These are phyloP conservation scores for Leptodactylus fuscus DNA, from an alignment of 2,113 vertebrate species.

Conservation along the genomic window DNA sequence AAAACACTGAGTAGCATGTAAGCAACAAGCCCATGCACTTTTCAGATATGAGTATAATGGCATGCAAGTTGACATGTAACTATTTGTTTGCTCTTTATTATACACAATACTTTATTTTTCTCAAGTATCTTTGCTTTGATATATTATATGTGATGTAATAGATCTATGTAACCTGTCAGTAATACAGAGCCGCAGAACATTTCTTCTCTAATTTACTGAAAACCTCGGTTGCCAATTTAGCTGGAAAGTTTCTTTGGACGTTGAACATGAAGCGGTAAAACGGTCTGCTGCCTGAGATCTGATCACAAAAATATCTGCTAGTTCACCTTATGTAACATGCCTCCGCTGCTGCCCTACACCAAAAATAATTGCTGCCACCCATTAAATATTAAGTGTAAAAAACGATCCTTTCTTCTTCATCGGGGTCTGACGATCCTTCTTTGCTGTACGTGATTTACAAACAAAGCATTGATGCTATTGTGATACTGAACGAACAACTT, in stretches of 20 bases:
- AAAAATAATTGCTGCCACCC: not conserved
- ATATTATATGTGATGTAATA: not conserved
- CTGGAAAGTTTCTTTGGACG: too few relatives aligned
- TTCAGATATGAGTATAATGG: too few relatives aligned
- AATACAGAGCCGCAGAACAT: not conserved
- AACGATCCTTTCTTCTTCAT: not conserved
- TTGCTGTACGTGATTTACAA: not conserved
- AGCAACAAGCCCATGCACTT: too few relatives aligned
- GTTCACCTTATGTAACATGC: too few relatives aligned
- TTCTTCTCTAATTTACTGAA: not conserved
- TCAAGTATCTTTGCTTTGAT: not conserved
- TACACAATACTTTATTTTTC: not conserved
- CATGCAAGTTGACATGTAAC: too few relatives aligned
- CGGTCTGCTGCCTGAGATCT: not conserved
- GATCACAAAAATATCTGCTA: not conserved
- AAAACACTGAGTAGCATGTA: too few relatives aligned
- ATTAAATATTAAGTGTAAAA: not conserved
- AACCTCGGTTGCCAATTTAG: not conserved
- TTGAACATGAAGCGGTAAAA: not conserved
- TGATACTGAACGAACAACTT: constrained; percentile 29
- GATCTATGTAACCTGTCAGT: not conserved
- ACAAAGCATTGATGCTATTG: not conserved
- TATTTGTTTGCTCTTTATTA: too few relatives aligned
- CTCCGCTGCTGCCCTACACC: not conserved
- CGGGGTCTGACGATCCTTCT: not conserved